Percentiles rank a stretch among this genome's conserved stretches.
Evolutionary conservation across 2,113 vertebrate genomes (phyloP).

Genomic region (Chaetodon auriga): DNA sequence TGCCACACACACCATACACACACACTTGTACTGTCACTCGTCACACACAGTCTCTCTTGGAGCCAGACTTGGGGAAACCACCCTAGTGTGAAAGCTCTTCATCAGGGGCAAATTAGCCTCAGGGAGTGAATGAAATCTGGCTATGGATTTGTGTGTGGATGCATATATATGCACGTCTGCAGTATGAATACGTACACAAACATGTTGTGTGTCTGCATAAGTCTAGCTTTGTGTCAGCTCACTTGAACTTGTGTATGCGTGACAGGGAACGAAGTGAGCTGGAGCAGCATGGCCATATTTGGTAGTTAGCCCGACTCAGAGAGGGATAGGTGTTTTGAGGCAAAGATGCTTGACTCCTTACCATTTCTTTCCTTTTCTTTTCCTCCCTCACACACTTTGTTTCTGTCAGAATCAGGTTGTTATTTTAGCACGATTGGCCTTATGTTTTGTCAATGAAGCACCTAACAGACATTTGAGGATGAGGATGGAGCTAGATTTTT

Average conservation of each 20-base stretch:
- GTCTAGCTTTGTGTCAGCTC: constrained; percentile 24
- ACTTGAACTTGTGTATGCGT: constrained; percentile 15
- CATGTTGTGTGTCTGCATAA: constrained; percentile 10
- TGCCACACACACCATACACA: constrained; percentile 23
- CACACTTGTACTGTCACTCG: constrained; percentile 14
- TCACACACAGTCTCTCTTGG: constrained; percentile 28
- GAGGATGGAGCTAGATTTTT: background rate
- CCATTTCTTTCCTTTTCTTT: constrained; percentile 45
- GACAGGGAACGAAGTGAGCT: constrained; percentile 73
- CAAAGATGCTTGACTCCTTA: constrained; percentile 84
- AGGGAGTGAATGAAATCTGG: constrained; percentile 34
- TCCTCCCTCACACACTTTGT: constrained; percentile 4
- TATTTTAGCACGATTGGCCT: background rate
- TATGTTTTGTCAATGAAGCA: background rate
- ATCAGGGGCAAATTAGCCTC: constrained; percentile 47
- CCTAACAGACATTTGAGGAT: background rate
- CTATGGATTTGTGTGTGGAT: constrained; percentile 34
- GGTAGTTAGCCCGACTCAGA: constrained; percentile 80
- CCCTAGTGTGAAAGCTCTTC: constrained; percentile 58
- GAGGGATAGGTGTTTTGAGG: constrained; percentile 84
- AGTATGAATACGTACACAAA: constrained; percentile 29
- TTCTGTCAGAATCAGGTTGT: background rate
- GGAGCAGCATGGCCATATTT: constrained; percentile 76
- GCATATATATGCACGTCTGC: constrained; percentile 19
- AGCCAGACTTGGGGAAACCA: constrained; percentile 40